A percentile compares a stretch with the other conserved stretches of the same genome.
These are phyloP conservation scores for Glaucomys volans DNA, from an alignment of 2,113 vertebrate genomes.

Conservation along the genomic window DNA sequence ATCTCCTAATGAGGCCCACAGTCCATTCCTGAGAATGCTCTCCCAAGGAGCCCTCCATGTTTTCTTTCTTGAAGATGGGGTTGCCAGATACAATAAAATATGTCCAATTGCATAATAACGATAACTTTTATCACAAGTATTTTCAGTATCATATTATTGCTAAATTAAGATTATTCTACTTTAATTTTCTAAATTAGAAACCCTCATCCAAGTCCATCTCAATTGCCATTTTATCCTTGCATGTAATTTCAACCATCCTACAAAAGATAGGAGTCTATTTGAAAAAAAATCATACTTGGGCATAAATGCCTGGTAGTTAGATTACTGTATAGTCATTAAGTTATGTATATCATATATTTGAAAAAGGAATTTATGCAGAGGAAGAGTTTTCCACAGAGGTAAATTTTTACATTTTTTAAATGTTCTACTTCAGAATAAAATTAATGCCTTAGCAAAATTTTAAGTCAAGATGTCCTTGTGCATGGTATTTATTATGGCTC, in stretches of 20 bases:
- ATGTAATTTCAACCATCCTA: not conserved
- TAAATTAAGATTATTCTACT: not conserved
- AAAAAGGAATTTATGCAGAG: not conserved
- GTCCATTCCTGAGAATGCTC: too few species aligned
- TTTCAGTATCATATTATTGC: not conserved
- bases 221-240: not conserved
- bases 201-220: not conserved
- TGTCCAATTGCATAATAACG: not conserved
- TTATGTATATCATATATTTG: not conserved
- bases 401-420: conserved; percentile 20
- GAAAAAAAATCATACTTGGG: not conserved
- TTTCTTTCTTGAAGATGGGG: not conserved
- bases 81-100: not conserved
- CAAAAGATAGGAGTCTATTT: not conserved
- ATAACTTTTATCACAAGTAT: not conserved
- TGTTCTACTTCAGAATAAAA: not conserved
- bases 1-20: not conserved
- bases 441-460: not conserved
- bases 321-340: not conserved
- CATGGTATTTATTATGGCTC: not conserved
- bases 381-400: not conserved
- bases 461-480: not conserved
- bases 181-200: not conserved
- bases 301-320: not conserved
- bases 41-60: not conserved